Percentiles rank a stretch among this genome's conserved stretches.
Conservation (phyloP, 2,888 invertebrate species). For the Cantharis lateralis region DNA sequence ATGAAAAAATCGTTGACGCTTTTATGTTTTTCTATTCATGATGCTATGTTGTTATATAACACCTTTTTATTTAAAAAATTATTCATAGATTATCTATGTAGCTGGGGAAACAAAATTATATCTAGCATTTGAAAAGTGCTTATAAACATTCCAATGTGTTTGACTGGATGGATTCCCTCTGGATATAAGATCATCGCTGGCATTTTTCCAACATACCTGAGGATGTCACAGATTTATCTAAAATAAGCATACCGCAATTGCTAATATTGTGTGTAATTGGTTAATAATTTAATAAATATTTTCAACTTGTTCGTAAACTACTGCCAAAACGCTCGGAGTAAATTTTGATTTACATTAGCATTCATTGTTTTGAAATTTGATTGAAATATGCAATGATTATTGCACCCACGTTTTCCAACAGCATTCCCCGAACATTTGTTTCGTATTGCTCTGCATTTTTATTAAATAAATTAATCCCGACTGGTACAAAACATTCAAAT, state of each 20-base stretch:
- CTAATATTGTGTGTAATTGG: background rate
- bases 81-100: background rate
- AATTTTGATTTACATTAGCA: background rate
- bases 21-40: background rate
- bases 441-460: background rate
- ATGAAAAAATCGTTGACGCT: background rate
- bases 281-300: background rate
- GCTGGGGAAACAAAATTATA: conserved; percentile 6
- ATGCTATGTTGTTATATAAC: background rate
- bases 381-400: background rate
- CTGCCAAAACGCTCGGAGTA: background rate
- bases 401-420: background rate
- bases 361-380: background rate
- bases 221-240: conserved; percentile 19
- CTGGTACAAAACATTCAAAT: background rate
- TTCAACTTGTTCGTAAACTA: background rate
- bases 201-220: conserved; percentile 30
- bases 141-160: conserved; percentile 28
- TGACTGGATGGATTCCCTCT: conserved; percentile 26
- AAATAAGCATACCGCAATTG: conserved; percentile 15
- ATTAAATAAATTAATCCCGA: background rate
- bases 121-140: conserved; percentile 13
- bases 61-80: background rate
- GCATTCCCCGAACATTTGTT: background rate
- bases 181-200: conserved; percentile 27